These are phyloP conservation scores for Acestrorhynchus altus DNA, from an alignment of 2,797 vertebrate species.

Conservation along the genomic window DNA sequence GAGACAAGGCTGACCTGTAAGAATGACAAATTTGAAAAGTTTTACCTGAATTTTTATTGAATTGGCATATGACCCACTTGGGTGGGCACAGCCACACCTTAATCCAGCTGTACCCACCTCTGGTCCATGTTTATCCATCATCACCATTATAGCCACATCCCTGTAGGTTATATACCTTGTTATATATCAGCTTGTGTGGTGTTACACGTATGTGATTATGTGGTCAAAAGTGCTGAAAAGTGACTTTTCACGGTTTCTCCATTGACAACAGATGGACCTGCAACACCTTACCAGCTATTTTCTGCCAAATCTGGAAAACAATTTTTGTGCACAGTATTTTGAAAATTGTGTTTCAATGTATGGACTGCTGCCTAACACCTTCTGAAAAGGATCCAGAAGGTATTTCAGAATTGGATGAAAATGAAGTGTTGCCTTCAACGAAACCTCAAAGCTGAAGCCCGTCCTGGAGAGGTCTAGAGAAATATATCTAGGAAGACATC, in stretches of 20 bases:
- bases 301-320: background rate
- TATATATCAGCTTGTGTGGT: too few species aligned
- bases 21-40: too few species aligned
- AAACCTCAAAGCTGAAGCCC: conserved; percentile 37
- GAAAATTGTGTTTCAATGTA: background rate
- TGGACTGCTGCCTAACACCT: background rate
- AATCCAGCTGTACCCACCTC: too few species aligned
- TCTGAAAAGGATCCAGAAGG: conserved; percentile 11
- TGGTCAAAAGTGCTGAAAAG: background rate
- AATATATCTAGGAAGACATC: conserved; percentile 40
- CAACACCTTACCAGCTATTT: too few species aligned
- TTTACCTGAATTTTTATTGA: too few species aligned
- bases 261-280: background rate
- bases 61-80: too few species aligned
- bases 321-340: background rate
- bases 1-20: too few species aligned
- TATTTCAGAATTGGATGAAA: conserved; percentile 18
- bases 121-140: too few species aligned
- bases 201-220: too few species aligned
- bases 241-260: background rate
- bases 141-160: too few species aligned
- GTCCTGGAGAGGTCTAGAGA: conserved; percentile 24
- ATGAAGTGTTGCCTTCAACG: conserved; percentile 19
- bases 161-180: too few species aligned
- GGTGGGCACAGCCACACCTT: too few species aligned